Evolutionary conservation across 2,888 invertebrate species (phyloP), one percentile per base, ranked within the genome.

Genomic region (Agonopterix arenella): DNA sequence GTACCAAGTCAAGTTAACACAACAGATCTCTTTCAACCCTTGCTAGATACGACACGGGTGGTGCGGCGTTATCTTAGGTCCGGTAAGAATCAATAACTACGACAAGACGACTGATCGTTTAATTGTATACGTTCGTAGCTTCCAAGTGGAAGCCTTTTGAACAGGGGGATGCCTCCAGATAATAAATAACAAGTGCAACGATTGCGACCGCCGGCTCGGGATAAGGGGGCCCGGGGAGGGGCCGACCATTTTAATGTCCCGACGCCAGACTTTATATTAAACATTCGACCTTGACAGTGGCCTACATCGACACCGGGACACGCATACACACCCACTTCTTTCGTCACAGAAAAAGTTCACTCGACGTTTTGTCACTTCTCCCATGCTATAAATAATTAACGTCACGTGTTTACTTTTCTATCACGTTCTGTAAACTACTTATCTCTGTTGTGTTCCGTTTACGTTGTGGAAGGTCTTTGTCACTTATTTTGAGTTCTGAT

Each of bases 241-340:
- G 77, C 80, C 83, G 85, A 86, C 85, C 88, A 88, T 86, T 89
- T 89, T 89, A 88, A 89, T 88, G 88, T 86, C 81, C 80, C 84
- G 82, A 76, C 84, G 83, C 85, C 88, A 86, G 88, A 86, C 88
- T 88, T 88, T 88, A 88, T 89, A 88, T 88, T 88, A 89, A 89
- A 88, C 88, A 89, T 88, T 88, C 88, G 85, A 83, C 89, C 88
- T 89, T 89, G 89, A 71, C 89, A 88, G 70, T 89, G 89, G 85
- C 89, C 89, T 84, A 89, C 86, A 88, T 88, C 77, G 85, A 80
- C 84, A 82, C 74, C 76, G 81, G 80, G 79, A 83, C 85, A 84
- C 84, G 81, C 85, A 85, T 84, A 85, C 84, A 77, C 84, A 49
- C 53, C 77, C 80, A 78, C 73, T 73, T 71, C 67, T 67, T 75